phyloP scores from a whole-genome alignment of 2,797 vertebrate genomes.

The Todus mexicanus region DNA sequence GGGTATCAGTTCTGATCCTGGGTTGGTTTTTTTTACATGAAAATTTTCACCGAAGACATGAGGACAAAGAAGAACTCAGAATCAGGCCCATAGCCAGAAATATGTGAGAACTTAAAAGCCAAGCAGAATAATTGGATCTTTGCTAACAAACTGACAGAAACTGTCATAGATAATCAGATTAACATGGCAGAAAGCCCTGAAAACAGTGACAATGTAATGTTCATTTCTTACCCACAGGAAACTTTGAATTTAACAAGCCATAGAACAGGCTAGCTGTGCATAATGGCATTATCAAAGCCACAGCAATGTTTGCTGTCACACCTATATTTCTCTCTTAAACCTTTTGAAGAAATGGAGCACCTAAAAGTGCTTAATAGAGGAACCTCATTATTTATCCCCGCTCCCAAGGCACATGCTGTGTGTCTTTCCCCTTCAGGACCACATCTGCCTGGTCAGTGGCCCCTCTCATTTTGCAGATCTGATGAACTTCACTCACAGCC shows the following conservation, averaged over 20 bases:
- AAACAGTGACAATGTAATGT: constrained; percentile 29
- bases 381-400: not conserved
- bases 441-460: not conserved
- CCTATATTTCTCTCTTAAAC: not conserved
- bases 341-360: not conserved
- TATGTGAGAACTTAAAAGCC: constrained; percentile 49
- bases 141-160: constrained; percentile 51
- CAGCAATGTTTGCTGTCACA: not conserved
- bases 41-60: not conserved
- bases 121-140: constrained; percentile 61
- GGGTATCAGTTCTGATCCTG: not conserved
- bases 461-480: not conserved
- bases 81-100: constrained; percentile 25
- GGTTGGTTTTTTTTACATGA: not conserved
- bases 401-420: rapidly evolving
- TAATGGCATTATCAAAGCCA: constrained; percentile 42
- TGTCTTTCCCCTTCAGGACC: not conserved
- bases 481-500: not conserved
- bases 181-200: constrained; percentile 50
- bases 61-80: constrained; percentile 12
- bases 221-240: constrained; percentile 46
- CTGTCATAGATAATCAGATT: constrained; percentile 61
- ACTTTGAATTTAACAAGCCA: constrained; percentile 6
- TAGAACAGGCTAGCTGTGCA: constrained; percentile 11
- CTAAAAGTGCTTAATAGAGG: not conserved